A percentile compares a stretch with the other conserved stretches of the same genome.
These are phyloP conservation scores for Galaxias olidus DNA, from an alignment of 2,797 vertebrate species.

Conservation along the genomic window DNA sequence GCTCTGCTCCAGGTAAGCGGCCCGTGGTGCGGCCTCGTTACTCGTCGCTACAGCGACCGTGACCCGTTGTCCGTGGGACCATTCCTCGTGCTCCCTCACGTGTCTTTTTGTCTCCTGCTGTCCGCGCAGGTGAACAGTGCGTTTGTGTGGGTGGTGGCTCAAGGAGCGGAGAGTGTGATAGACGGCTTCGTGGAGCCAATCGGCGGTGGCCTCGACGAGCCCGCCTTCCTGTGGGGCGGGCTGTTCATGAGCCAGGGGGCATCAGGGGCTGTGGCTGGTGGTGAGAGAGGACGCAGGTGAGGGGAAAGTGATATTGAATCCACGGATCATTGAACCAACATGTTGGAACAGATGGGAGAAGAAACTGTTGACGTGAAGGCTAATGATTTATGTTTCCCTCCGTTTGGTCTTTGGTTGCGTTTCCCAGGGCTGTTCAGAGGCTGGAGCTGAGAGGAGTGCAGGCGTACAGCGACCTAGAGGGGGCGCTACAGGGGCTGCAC, in stretches of 20 bases:
- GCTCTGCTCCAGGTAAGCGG: conserved; percentile 72
- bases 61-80: no score
- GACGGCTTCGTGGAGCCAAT: conserved; percentile 78
- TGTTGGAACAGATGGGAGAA: no score
- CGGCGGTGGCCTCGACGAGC: conserved; percentile 71
- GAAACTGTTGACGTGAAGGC: no score
- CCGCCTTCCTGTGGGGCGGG: conserved; percentile 77
- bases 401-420: no score
- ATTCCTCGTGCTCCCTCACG: background rate
- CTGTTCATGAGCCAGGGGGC: conserved; percentile 77
- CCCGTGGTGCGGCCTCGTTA: background rate
- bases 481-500: conserved; percentile 72
- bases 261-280: conserved; percentile 58
- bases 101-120: background rate
- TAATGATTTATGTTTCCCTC: no score
- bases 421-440: conserved; percentile 66
- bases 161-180: conserved; percentile 73
- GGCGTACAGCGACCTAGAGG: conserved; percentile 73
- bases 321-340: no score
- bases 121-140: conserved; percentile 76
- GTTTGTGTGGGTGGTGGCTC: conserved; percentile 72
- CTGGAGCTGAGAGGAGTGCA: conserved; percentile 73
- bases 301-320: conserved; percentile 34
- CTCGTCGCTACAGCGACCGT: no score
- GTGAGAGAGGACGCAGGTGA: conserved; percentile 75